Conservation (phyloP, 2,888 invertebrate species). For the Nemurella pictetii region DNA sequence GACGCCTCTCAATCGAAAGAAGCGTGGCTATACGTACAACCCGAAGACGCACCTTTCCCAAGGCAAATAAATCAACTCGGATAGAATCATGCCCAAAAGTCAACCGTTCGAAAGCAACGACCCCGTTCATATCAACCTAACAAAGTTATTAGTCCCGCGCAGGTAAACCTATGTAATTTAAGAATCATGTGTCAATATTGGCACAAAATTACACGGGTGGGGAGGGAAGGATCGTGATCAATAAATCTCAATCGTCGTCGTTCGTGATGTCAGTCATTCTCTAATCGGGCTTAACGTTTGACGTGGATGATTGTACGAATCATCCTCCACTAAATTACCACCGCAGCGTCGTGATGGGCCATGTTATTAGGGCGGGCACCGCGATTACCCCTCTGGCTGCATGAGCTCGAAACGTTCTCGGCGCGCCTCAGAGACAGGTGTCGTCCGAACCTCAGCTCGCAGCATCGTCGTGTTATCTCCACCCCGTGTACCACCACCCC, state of each 20-base stretch:
- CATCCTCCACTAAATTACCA: neutral
- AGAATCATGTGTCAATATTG: neutral
- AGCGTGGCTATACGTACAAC: neutral
- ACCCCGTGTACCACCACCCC: neutral
- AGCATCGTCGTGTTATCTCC: too few species aligned
- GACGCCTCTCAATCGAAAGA: neutral
- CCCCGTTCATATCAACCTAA: neutral
- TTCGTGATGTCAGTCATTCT: neutral
- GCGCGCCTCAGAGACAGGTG: neutral
- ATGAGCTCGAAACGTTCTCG: neutral
- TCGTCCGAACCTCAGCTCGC: neutral
- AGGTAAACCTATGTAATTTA: neutral
- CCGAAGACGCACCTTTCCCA: neutral
- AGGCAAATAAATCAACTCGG: neutral
- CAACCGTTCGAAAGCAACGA: neutral
- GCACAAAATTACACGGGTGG: neutral
- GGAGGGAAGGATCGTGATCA: neutral
- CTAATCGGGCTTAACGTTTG: neutral
- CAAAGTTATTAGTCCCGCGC: neutral
- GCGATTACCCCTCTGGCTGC: slow-evolving; percentile 5
- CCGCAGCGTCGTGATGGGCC: neutral
- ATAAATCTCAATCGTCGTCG: neutral
- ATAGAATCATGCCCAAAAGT: neutral
- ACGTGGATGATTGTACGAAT: neutral
- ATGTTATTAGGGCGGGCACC: neutral